These are phyloP conservation scores for Lordiphosa clarofinis DNA, from an alignment of 1,140 invertebrate species.

Conservation along the genomic window DNA sequence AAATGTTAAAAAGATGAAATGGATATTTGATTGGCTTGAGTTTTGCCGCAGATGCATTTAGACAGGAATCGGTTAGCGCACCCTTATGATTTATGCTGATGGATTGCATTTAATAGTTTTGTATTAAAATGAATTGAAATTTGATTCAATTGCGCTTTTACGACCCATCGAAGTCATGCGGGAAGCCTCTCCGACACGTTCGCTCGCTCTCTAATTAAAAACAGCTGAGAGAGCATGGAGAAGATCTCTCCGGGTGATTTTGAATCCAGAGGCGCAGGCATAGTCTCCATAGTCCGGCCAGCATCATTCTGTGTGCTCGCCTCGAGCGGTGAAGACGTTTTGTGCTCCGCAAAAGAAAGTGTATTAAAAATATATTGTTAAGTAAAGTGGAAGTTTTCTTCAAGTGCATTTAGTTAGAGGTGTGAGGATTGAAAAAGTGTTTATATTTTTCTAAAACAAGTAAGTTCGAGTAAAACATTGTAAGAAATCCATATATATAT, in stretches of 20 bases:
- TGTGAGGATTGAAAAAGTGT: neutral
- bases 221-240: slow-evolving; percentile 35
- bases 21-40: slow-evolving; percentile 46
- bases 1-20: slow-evolving; percentile 4
- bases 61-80: slow-evolving; percentile 13
- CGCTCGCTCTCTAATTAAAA: slow-evolving; percentile 49
- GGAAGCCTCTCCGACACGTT: slow-evolving; percentile 23
- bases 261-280: neutral
- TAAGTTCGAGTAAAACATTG: no score
- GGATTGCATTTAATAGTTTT: slow-evolving; percentile 59
- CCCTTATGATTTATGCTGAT: slow-evolving; percentile 27
- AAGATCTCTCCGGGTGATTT: neutral
- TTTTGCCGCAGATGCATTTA: slow-evolving; percentile 31
- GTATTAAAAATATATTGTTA: neutral
- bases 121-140: slow-evolving; percentile 72
- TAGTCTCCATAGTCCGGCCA: slow-evolving; percentile 16
- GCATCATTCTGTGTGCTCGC: slow-evolving; percentile 50
- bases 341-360: slow-evolving; percentile 11
- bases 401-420: neutral
- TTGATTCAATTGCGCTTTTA: slow-evolving; percentile 48
- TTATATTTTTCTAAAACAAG: no score
- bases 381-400: slow-evolving; percentile 5
- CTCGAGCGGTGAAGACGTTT: slow-evolving; percentile 61
- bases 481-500: neutral
- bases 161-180: slow-evolving; percentile 28